A percentile compares a stretch with the other conserved stretches of the same genome.
Conservation (phyloP, 2,113 vertebrate species). For the Erythrocercus mccallii region DNA sequence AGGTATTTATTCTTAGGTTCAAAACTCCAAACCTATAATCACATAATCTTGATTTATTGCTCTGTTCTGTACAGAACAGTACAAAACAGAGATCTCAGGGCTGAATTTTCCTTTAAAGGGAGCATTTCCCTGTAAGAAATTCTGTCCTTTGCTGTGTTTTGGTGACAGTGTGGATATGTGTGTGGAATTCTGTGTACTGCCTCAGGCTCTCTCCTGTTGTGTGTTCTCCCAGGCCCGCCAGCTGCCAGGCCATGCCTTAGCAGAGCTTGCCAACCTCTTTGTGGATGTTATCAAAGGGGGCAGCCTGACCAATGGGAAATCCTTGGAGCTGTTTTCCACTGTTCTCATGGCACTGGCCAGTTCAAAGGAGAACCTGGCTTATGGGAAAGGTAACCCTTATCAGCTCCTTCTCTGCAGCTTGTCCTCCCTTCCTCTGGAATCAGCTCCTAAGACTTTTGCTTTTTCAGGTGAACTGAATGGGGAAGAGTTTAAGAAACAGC, state of each 20-base stretch:
- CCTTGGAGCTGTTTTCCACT: conserved; percentile 90
- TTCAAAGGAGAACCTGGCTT: conserved; percentile 78
- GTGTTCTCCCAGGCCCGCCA: conserved; percentile 75
- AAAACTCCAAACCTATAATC: neutral
- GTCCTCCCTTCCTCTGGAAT: neutral
- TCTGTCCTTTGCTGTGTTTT: neutral
- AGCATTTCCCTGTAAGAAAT: neutral
- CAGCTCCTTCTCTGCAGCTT: neutral
- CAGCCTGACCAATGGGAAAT: conserved; percentile 84
- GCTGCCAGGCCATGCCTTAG: conserved; percentile 77
- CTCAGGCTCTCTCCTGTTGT: neutral
- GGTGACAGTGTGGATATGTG: accelerated
- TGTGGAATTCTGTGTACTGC: neutral
- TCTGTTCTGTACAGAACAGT: neutral
- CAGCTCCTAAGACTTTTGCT: neutral
- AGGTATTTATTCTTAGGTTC: neutral
- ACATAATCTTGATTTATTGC: neutral
- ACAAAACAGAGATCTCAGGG: neutral
- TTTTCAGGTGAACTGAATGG: conserved; percentile 87
- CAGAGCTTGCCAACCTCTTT: conserved; percentile 83
- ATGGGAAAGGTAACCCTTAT: conserved; percentile 84
- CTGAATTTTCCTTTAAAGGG: neutral
- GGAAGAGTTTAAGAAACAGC: conserved; percentile 91
- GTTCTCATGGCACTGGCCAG: conserved; percentile 84
- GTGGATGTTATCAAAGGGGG: conserved; percentile 83